Conservation (phyloP, 2,797 vertebrate genomes). For the Enteromius unitaeniatus region DNA sequence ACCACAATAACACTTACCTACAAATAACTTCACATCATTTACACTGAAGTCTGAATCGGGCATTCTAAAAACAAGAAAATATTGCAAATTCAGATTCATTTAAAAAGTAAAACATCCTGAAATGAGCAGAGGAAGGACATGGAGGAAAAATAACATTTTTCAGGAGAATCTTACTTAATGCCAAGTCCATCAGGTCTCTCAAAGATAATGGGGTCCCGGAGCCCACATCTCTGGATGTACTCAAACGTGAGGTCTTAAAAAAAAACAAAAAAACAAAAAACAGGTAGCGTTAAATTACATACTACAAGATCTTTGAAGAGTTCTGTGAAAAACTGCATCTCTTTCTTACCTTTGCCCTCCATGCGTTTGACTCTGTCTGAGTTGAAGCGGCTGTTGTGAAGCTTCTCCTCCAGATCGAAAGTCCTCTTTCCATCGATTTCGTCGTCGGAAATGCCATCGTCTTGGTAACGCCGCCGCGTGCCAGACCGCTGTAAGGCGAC, state of each 20-base stretch:
- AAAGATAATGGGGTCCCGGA: slow-evolving; percentile 93
- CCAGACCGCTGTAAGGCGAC: slow-evolving; percentile 84
- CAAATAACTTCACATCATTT: slow-evolving; percentile 93
- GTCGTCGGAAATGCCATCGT: slow-evolving; percentile 96
- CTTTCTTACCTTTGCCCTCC: slow-evolving; percentile 91
- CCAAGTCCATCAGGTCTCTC: slow-evolving; percentile 91
- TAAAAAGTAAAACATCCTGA: neutral
- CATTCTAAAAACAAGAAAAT: slow-evolving; percentile 82
- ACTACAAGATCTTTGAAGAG: neutral
- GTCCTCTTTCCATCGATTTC: slow-evolving; percentile 96
- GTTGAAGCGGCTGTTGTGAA: slow-evolving; percentile 87
- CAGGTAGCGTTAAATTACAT: neutral
- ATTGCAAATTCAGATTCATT: neutral
- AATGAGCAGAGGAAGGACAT: neutral
- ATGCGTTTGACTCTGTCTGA: slow-evolving; percentile 89
- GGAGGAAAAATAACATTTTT: neutral
- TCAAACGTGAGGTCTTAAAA: slow-evolving; percentile 88
- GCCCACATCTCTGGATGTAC: slow-evolving; percentile 89
- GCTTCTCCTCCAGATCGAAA: slow-evolving; percentile 95
- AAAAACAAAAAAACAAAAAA: neutral
- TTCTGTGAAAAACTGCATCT: neutral
- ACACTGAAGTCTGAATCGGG: slow-evolving; percentile 93
- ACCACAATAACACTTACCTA: slow-evolving; percentile 81
- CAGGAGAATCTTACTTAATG: slow-evolving; percentile 83
- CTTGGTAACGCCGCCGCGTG: slow-evolving; percentile 92